These are phyloP conservation scores for Amia ocellicauda DNA, from an alignment of 2,113 vertebrate genomes.

Conservation along the genomic window DNA sequence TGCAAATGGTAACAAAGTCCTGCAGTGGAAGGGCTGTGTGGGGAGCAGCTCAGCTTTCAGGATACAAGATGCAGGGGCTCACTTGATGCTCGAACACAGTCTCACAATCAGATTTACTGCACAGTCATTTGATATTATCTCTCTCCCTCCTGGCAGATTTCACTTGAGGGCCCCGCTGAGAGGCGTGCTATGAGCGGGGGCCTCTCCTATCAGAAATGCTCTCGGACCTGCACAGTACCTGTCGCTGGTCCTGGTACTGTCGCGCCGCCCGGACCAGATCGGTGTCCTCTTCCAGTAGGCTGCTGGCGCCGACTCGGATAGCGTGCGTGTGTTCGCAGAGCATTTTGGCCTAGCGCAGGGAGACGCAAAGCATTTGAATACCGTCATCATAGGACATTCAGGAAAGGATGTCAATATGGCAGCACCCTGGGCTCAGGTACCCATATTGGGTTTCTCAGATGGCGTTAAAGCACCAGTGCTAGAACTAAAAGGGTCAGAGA, in stretches of 20 bases:
- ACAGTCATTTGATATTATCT: too few species aligned
- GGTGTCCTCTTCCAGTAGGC: constrained; percentile 41
- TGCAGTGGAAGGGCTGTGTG: too few species aligned
- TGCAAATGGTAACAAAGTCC: too few species aligned
- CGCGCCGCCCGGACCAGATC: constrained; percentile 29
- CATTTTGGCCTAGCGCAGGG: constrained; percentile 46
- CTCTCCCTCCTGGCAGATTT: too few species aligned
- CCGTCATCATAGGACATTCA: background rate
- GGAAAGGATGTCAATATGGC: background rate
- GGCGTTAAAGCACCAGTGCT: background rate
- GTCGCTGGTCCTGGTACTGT: constrained; percentile 23
- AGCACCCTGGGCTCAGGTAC: background rate
- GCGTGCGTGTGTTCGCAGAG: constrained; percentile 51
- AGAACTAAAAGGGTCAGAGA: background rate
- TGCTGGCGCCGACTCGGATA: constrained; percentile 44
- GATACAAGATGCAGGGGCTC: too few species aligned
- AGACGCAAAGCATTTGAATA: background rate
- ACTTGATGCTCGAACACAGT: too few species aligned
- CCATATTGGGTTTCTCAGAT: background rate
- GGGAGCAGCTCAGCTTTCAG: too few species aligned
- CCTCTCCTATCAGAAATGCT: too few species aligned
- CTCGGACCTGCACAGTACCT: constrained; percentile 31
- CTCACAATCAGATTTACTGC: too few species aligned
- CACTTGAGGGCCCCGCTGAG: too few species aligned
- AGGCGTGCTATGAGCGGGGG: too few species aligned